Evolutionary conservation across 1,140 invertebrate species (phyloP).

Genomic region (Plutomurus gul): DNA sequence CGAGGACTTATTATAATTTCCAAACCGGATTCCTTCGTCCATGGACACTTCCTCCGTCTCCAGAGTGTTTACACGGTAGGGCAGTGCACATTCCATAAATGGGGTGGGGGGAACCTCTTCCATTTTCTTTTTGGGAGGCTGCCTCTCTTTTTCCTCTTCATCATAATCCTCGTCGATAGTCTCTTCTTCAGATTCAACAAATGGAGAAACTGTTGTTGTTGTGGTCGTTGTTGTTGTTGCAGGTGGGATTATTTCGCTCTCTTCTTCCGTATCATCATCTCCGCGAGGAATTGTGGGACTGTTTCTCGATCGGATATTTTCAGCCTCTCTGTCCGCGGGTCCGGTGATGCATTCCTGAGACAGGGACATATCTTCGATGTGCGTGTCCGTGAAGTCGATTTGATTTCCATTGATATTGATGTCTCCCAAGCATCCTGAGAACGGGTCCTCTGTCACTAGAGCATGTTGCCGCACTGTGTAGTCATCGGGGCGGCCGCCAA

Average conservation of each 20-base stretch:
- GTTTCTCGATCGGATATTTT: slow-evolving; percentile 55
- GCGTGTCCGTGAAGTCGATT: slow-evolving; percentile 78
- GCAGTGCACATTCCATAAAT: slow-evolving; percentile 42
- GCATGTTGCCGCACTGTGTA: slow-evolving; percentile 60
- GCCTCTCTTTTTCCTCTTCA: background rate
- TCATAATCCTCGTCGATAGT: background rate
- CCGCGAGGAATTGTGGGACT: slow-evolving; percentile 35
- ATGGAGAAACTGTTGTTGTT: background rate
- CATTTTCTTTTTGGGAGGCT: background rate
- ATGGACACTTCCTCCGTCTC: slow-evolving; percentile 28
- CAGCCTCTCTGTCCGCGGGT: slow-evolving; percentile 59
- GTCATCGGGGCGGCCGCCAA: slow-evolving; percentile 77
- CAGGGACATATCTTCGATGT: slow-evolving; percentile 59
- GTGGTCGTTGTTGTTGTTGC: background rate
- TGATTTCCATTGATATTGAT: slow-evolving; percentile 78
- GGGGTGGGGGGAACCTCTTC: slow-evolving; percentile 38
- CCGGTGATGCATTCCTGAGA: slow-evolving; percentile 55
- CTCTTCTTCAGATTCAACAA: slow-evolving; percentile 54
- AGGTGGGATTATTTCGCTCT: background rate
- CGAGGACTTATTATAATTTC: slow-evolving; percentile 48
- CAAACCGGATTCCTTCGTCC: slow-evolving; percentile 49
- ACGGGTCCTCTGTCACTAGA: slow-evolving; percentile 61
- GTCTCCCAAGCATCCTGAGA: slow-evolving; percentile 85
- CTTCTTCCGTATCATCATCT: slow-evolving; percentile 6
- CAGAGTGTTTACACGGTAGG: slow-evolving; percentile 5